These are phyloP conservation scores for Drosophila rellima DNA, from an alignment of 2,888 invertebrate genomes.

Conservation along the genomic window DNA sequence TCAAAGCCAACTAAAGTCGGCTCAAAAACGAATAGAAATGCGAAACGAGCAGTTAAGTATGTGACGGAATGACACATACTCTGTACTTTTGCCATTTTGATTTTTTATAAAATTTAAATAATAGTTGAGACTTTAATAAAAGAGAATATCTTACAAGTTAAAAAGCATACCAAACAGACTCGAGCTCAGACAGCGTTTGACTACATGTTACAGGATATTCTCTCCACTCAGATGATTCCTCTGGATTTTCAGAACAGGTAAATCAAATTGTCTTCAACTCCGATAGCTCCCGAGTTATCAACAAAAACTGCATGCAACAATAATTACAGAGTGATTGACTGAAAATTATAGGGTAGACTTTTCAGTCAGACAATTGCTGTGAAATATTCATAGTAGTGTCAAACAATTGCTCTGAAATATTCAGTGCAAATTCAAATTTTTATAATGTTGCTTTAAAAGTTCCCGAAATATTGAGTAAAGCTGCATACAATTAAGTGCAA, in stretches of 20 bases:
- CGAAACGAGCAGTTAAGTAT: not conserved
- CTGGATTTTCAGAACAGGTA: not conserved
- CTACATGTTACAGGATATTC: not conserved
- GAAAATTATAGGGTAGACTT: too few species aligned
- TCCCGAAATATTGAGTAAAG: not conserved
- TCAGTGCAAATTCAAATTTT: not conserved
- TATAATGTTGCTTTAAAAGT: not conserved
- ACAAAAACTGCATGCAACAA: not conserved
- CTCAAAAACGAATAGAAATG: conserved; percentile 2
- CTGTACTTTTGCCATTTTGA: not conserved
- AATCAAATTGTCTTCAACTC: not conserved
- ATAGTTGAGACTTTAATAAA: not conserved
- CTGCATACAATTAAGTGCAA: not conserved
- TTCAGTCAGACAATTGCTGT: too few species aligned
- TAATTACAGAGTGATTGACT: too few species aligned
- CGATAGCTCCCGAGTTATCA: not conserved
- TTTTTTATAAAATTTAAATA: not conserved
- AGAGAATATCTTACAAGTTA: not conserved
- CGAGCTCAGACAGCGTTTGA: not conserved
- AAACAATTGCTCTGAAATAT: not conserved
- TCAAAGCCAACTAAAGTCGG: conserved; percentile 12
- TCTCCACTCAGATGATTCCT: not conserved
- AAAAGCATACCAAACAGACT: not conserved
- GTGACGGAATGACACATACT: not conserved
- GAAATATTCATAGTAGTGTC: not conserved